Percentiles rank a stretch among this genome's conserved stretches.
phyloP scores from a whole-genome alignment of 1,140 invertebrate genomes.

The Globodera rostochiensis region DNA sequence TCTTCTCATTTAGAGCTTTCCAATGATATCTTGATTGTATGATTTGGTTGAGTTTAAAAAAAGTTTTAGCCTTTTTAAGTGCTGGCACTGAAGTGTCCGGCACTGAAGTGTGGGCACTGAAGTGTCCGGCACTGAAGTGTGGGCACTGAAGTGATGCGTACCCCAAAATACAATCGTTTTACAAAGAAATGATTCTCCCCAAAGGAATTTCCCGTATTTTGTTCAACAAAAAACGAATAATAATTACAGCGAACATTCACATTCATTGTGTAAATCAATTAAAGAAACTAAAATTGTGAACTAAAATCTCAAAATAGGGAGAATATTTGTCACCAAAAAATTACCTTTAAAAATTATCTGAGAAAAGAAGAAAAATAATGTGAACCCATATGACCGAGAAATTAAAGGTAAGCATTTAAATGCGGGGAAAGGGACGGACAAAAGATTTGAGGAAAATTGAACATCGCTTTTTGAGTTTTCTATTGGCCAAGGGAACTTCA shows the following conservation, averaged over 20 bases:
- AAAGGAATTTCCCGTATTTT: not conserved
- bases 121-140: too few relatives aligned
- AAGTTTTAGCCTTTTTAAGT: too few relatives aligned
- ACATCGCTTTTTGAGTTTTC: not conserved
- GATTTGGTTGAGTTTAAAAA: too few relatives aligned
- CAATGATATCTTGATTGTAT: too few relatives aligned
- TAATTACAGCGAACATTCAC: not conserved
- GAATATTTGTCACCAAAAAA: not conserved
- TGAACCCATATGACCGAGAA: slow-evolving; percentile 8
- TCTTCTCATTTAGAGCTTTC: too few relatives aligned
- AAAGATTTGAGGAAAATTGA: not conserved
- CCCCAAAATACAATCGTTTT: too few relatives aligned
- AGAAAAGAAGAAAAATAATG: not conserved
- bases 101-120: too few relatives aligned
- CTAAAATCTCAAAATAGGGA: not conserved
- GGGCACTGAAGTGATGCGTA: too few relatives aligned
- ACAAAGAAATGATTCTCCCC: too few relatives aligned
- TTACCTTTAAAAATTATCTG: not conserved
- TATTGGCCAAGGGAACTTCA: slow-evolving; percentile 23
- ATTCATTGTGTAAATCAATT: not conserved
- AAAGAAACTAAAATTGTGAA: not conserved
- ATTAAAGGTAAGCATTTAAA: slow-evolving; percentile 11
- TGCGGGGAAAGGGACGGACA: not conserved
- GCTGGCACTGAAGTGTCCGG: too few relatives aligned
- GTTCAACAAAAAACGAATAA: not conserved